Conservation (phyloP, 2,797 vertebrate genomes). For the Fratercula arctica region DNA sequence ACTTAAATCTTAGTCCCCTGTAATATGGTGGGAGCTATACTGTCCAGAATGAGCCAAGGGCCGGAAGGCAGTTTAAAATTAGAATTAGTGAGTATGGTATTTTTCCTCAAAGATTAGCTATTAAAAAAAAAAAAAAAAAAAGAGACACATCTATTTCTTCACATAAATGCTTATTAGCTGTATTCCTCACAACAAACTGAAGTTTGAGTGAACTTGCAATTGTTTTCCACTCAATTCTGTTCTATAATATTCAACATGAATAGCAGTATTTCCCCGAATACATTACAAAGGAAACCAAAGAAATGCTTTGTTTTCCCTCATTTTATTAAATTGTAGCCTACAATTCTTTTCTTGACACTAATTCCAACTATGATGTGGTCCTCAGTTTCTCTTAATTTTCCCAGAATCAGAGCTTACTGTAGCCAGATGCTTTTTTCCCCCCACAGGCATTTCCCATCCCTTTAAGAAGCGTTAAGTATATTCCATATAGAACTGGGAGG, state of each 20-base stretch:
- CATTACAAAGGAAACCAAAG: neutral
- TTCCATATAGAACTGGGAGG: neutral
- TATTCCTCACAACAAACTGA: neutral
- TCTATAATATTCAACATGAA: neutral
- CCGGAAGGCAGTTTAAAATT: neutral
- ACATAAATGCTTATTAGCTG: neutral
- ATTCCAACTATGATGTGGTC: neutral
- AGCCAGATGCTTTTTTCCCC: neutral
- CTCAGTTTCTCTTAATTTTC: neutral
- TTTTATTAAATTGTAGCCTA: neutral
- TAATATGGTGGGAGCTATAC: neutral
- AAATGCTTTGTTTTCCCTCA: neutral
- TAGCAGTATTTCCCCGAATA: neutral
- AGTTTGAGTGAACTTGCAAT: neutral
- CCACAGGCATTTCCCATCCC: neutral
- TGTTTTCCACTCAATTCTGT: neutral
- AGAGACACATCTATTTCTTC: neutral
- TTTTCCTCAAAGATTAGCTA: neutral
- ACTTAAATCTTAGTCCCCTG: neutral
- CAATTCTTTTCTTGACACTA: neutral
- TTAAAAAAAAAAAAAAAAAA: neutral
- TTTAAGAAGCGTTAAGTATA: neutral
- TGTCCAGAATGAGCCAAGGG: neutral
- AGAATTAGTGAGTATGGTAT: neutral
- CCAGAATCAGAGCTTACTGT: neutral